Conservation (phyloP, 2,113 vertebrate genomes). For the Ameiurus melas region DNA sequence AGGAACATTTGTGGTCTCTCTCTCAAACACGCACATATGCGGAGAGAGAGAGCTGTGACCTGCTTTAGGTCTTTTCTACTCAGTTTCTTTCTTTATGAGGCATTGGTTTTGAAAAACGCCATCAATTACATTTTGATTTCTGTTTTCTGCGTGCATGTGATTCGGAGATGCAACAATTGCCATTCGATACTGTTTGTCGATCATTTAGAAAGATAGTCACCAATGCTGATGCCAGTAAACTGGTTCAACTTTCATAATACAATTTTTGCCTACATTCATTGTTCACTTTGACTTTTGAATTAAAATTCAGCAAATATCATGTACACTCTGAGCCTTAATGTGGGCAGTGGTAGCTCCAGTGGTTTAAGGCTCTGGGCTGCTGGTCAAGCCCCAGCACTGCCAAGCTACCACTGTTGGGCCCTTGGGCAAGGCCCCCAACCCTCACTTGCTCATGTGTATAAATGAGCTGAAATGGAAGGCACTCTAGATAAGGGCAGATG, state of each 20-base stretch:
- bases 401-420: no score
- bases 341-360: no score
- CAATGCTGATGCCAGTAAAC: not conserved
- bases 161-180: not conserved
- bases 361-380: no score
- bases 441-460: no score
- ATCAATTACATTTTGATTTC: not conserved
- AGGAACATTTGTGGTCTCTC: conserved; percentile 8
- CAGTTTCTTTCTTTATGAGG: conserved; percentile 16
- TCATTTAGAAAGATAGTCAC: not conserved
- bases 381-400: no score
- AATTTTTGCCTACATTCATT: not conserved
- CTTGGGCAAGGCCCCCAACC: no score
- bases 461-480: no score
- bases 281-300: not conserved
- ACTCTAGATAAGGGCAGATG: no score
- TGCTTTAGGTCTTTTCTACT: conserved; percentile 23
- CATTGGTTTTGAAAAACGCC: not conserved
- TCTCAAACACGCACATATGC: not conserved
- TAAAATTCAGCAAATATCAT: not conserved
- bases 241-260: not conserved
- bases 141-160: not conserved
- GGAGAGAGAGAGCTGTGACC: conserved; percentile 19
- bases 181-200: no score
- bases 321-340: no score